A percentile compares a stretch with the other conserved stretches of the same genome.
Conservation (phyloP, 2,888 invertebrate genomes). For the Microplitis manilae region DNA sequence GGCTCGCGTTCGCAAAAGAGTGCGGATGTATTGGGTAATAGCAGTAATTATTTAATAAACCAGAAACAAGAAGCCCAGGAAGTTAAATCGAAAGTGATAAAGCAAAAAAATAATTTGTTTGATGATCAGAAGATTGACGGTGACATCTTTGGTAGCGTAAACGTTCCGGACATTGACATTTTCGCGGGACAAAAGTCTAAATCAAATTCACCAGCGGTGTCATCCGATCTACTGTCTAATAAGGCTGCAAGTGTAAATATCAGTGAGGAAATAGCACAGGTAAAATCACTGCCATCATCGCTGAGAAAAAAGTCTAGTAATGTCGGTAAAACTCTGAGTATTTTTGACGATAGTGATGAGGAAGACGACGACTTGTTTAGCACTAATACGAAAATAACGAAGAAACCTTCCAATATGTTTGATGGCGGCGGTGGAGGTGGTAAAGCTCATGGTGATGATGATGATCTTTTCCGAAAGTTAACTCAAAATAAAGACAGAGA, state of each 20-base stretch:
- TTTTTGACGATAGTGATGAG: slow-evolving; percentile 62
- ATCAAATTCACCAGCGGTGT: background rate
- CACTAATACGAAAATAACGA: slow-evolving; percentile 39
- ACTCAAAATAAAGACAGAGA: slow-evolving; percentile 37
- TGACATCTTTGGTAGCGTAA: slow-evolving; percentile 53
- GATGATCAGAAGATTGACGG: slow-evolving; percentile 61
- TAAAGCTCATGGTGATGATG: slow-evolving; percentile 38
- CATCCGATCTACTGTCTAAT: slow-evolving; percentile 19
- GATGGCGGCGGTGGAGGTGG: background rate
- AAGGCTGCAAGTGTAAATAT: slow-evolving; percentile 30
- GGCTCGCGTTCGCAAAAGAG: slow-evolving; percentile 62
- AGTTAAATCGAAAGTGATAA: slow-evolving; percentile 48
- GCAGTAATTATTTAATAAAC: slow-evolving; percentile 33
- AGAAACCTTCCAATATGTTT: slow-evolving; percentile 34
- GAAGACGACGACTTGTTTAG: slow-evolving; percentile 51
- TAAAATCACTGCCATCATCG: slow-evolving; percentile 26
- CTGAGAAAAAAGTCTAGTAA: background rate
- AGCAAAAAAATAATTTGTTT: slow-evolving; percentile 42
- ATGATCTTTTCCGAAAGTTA: slow-evolving; percentile 44
- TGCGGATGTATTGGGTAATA: slow-evolving; percentile 51
- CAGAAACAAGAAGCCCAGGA: slow-evolving; percentile 47
- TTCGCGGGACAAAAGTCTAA: slow-evolving; percentile 51
- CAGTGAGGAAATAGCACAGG: background rate
- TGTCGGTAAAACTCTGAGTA: slow-evolving; percentile 44
- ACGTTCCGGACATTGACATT: slow-evolving; percentile 60